Base-by-base conservation (phyloP, 1,140 invertebrate genomes). In the Drosophila nasuta region DNA sequence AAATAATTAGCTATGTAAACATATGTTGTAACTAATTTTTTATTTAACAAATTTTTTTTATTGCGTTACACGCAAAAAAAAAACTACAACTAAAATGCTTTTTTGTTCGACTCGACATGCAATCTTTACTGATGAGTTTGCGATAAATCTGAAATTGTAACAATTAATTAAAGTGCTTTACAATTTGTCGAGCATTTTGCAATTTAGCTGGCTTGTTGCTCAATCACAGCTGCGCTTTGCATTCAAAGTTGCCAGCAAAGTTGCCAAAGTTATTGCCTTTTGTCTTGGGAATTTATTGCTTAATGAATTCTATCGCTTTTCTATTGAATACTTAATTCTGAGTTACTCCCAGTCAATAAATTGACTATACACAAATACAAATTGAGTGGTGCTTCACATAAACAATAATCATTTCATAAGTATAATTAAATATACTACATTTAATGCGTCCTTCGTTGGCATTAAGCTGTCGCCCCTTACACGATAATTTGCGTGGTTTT, bases 71-170 rank as follows among this genome's bases (percentile, higher is more conserved):
- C 56, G 49, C 56, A 60, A 74, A 74, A 25, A 74, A 25, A 0
- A 60, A 59, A 54, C 8, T 35, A 15, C 13, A 66, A 28, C 41
- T 46, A 28, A 49, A 70, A 75, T 63, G 11, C 49, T 60, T 56
- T 56, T 17, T 13, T 51, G 28, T 52, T 28, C 35, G 33, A 52
- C 56, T 46, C 49, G 59, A 66, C 81, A 83, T 83, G 81, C 81
- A 83, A 82, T 49, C 65, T 48, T 45, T 72, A 62, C 48, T 76
- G 80, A 83, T 83, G 81, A 75, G 63, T 58, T 83, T 65, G 62
- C 59, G 81, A 72, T 82, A 38, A 38, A 35, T 56, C 83, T 83
- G 46, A 45, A 80, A 80, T 72, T 82, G 75, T 79, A 75, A 82
- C 64, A 60, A 62, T 57, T 71, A 56, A 63, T 63, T 76, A 54